Evolutionary conservation across 2,113 vertebrate species (phyloP).

Genomic region (Lampris megalopsis): DNA sequence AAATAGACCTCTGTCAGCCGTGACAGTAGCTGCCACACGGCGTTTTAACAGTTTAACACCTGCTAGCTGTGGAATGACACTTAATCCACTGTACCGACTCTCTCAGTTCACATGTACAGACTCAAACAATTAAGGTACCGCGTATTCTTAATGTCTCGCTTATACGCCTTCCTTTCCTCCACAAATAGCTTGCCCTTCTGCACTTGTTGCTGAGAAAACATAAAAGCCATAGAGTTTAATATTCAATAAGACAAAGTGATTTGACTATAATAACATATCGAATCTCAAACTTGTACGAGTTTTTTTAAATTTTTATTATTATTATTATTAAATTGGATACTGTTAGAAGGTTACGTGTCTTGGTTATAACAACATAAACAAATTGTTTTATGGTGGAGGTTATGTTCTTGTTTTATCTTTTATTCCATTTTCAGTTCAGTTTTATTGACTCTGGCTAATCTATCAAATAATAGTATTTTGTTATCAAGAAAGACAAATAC

Average conservation of each 20-base stretch:
- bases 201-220: no score
- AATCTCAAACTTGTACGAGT: no score
- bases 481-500: no score
- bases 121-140: neutral
- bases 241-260: no score
- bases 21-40: neutral
- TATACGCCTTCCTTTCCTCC: neutral
- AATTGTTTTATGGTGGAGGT: no score
- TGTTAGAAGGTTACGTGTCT: no score
- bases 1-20: constrained; percentile 28
- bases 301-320: no score
- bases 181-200: neutral
- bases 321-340: no score
- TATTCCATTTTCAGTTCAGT: neutral
- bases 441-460: neutral
- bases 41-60: neutral
- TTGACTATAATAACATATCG: neutral
- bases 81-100: constrained; percentile 21
- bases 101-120: constrained; percentile 3
- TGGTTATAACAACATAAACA: no score
- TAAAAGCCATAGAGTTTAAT: no score
- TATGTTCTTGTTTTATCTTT: neutral
- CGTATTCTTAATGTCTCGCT: constrained; percentile 3
- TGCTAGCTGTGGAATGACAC: constrained; percentile 35
- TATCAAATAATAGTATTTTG: no score